Conservation (phyloP, 1,140 invertebrate species). For the Panagrolaimus sp. region DNA sequence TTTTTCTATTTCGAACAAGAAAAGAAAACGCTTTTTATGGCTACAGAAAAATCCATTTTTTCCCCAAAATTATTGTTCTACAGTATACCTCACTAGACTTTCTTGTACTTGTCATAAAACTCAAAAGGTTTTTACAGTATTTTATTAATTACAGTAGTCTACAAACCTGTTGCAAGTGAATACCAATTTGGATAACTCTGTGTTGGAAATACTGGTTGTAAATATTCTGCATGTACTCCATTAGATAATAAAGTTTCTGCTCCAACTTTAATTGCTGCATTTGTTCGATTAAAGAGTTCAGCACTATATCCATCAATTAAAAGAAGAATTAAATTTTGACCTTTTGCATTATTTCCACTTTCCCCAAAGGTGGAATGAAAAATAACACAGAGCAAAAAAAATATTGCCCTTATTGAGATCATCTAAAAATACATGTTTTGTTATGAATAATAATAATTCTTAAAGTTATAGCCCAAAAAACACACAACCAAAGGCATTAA, state of each 20-base stretch:
- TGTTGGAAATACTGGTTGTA: slow-evolving; percentile 54
- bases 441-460: not conserved
- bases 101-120: too few species aligned
- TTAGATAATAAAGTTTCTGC: slow-evolving; percentile 32
- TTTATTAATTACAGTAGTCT: slow-evolving; percentile 1
- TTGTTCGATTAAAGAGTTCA: slow-evolving; percentile 47
- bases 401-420: not conserved
- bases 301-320: slow-evolving; percentile 56
- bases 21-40: too few species aligned
- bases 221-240: slow-evolving; percentile 47
- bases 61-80: too few species aligned
- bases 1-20: too few species aligned
- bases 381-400: not conserved
- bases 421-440: not conserved
- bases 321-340: slow-evolving; percentile 55
- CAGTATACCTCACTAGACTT: too few species aligned
- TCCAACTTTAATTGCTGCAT: slow-evolving; percentile 43
- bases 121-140: too few species aligned
- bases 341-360: slow-evolving; percentile 18
- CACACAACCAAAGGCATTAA: slow-evolving; percentile 5
- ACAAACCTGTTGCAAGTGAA: slow-evolving; percentile 46
- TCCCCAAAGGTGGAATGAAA: not conserved
- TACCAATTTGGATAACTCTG: slow-evolving; percentile 57
- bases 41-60: too few species aligned
- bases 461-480: not conserved